A percentile compares a stretch with the other conserved stretches of the same genome.
Conservation (phyloP, 2,113 vertebrate species). For the Elachura formosa region DNA sequence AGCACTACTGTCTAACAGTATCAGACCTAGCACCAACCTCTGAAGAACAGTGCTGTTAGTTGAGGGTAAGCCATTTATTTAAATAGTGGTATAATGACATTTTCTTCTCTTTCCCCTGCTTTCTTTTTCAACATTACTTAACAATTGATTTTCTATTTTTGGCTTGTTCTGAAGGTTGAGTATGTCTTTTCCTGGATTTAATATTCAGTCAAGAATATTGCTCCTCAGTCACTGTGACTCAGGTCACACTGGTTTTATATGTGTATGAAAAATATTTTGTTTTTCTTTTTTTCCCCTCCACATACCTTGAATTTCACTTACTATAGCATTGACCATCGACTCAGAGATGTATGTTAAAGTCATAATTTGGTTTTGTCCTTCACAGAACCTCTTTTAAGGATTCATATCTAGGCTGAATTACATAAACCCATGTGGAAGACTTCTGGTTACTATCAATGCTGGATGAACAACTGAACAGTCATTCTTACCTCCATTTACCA, state of each 20-base stretch:
- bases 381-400: background rate
- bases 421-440: background rate
- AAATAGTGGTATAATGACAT: background rate
- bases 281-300: background rate
- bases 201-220: fast-evolving
- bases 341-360: background rate
- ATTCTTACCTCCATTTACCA: background rate
- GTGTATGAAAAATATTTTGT: background rate
- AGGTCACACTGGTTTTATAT: background rate
- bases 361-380: background rate
- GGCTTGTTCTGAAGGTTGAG: background rate
- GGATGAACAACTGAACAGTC: background rate
- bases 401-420: background rate
- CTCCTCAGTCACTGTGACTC: background rate
- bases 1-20: background rate
- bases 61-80: background rate
- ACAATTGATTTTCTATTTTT: background rate
- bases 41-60: background rate
- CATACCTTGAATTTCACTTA: background rate
- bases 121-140: background rate
- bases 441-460: background rate
- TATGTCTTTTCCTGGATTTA: background rate
- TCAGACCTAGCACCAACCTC: background rate
- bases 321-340: background rate
- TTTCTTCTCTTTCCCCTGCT: background rate